Evolutionary conservation across 2,797 vertebrate genomes (phyloP).

Genomic region (Rallus crepitans): DNA sequence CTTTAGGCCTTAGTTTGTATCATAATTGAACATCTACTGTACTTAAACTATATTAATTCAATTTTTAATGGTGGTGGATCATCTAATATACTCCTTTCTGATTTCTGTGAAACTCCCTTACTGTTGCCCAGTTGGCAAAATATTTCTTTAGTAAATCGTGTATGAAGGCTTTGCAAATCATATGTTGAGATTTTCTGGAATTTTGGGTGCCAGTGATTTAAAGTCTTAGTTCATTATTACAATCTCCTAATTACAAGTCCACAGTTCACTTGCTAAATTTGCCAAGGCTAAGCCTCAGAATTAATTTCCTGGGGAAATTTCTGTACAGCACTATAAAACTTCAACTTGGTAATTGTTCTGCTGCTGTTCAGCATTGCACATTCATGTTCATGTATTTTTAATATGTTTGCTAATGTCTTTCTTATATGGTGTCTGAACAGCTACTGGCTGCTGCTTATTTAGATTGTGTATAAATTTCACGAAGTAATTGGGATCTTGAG

Average conservation of each 20-base stretch:
- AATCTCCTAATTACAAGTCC: not conserved
- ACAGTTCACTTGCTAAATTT: not conserved
- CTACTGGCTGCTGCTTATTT: not conserved
- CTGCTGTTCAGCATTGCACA: not conserved
- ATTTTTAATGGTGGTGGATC: not conserved
- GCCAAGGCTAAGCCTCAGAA: not conserved
- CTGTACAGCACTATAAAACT: not conserved
- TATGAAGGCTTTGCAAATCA: not conserved
- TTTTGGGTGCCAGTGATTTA: not conserved
- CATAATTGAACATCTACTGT: not conserved
- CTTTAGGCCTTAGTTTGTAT: not conserved
- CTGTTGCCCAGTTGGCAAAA: not conserved
- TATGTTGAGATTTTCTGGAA: not conserved
- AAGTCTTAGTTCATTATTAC: not conserved
- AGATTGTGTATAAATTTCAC: not conserved
- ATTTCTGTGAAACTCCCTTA: not conserved
- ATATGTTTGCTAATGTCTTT: not conserved
- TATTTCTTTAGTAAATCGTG: not conserved
- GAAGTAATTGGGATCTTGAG: not conserved
- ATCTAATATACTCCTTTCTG: not conserved
- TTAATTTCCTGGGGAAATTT: not conserved
- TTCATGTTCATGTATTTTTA: constrained; percentile 1
- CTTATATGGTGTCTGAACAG: not conserved
- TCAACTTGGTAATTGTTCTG: not conserved
- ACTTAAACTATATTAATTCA: not conserved